Base-by-base conservation (phyloP, 2,797 vertebrate species). In the Gymnoscopelus microlampas region DNA sequence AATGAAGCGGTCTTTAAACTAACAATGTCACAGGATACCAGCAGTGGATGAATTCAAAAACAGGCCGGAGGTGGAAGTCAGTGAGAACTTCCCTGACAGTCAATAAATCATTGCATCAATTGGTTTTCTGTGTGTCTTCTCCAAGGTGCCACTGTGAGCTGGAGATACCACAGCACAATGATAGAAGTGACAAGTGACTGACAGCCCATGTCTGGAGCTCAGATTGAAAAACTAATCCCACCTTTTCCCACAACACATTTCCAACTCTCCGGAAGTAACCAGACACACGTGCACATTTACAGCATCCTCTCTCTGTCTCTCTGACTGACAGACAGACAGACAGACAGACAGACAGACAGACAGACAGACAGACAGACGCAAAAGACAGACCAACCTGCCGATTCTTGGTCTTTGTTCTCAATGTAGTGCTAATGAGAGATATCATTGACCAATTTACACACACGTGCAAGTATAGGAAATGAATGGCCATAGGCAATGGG, bases 401-500 rank as follows among this genome's bases (percentile, higher is more conserved):
- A 26, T 26, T 26, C 26, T 26, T 26, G n/a, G n/a, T n/a, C n/a
- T n/a, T n/a, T n/a, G n/a, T n/a, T n/a, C n/a, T n/a, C n/a, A n/a
- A n/a, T n/a, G n/a, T n/a, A n/a, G n/a, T n/a, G n/a, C n/a, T n/a
- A n/a, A n/a, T n/a, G n/a, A 75, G 61, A 63, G 57, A 11, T 69
- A 24, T 60, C 66, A 74, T 50, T 74, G 72, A 61, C 54, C 60
- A 83, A 76, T 80, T 77, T 70, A 76, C 24, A 1, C 62, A 24
- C 19, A 19, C 1, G 26, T 29, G 26, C 26, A 29, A 29, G 26
- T 29, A 29, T 29, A 29, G 26, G 26, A 29, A 29, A 29, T 29
- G 1, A 29, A 29, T 3, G 19, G 19, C 19, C 19, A 19, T 1
- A 19, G 19, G 19, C 1, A 19, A 19, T 19, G 19, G 26, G 26